Evolutionary conservation across 1,140 invertebrate genomes (phyloP).

Genomic region (Sinella curviseta): DNA sequence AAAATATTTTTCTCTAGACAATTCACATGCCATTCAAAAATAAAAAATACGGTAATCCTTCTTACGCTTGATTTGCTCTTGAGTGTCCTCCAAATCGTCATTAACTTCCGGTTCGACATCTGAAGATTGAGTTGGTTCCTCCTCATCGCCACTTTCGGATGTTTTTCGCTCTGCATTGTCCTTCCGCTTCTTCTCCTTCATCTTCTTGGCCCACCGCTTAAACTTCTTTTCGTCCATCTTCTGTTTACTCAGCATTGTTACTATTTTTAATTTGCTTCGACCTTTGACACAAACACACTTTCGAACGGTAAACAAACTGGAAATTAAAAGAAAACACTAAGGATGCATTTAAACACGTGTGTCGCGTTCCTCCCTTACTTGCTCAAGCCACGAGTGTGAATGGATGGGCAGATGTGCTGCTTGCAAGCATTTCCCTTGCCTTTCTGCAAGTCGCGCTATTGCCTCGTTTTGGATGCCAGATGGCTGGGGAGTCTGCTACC

Average conservation of each 20-base stretch:
- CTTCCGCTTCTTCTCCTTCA: slow-evolving; percentile 18
- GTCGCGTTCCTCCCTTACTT: too few relatives aligned
- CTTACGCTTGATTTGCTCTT: neutral
- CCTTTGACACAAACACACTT: too few relatives aligned
- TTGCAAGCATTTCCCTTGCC: too few relatives aligned
- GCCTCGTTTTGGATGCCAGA: too few relatives aligned
- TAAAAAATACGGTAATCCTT: neutral
- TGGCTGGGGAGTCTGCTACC: too few relatives aligned
- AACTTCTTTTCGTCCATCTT: slow-evolving; percentile 24
- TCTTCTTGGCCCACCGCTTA: slow-evolving; percentile 17
- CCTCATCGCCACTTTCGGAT: neutral
- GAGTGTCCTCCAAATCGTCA: neutral
- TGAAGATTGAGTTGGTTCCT: neutral
- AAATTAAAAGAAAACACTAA: too few relatives aligned
- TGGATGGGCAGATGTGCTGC: too few relatives aligned
- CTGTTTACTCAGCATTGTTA: slow-evolving; percentile 15
- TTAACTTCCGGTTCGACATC: neutral
- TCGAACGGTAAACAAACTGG: neutral
- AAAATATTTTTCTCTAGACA: neutral
- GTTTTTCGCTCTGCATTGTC: neutral
- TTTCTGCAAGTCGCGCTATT: too few relatives aligned
- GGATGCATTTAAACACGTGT: too few relatives aligned
- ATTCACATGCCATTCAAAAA: too few relatives aligned
- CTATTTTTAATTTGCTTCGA: neutral
- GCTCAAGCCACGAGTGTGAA: too few relatives aligned